These are phyloP conservation scores for Hecatera dysodea DNA, from an alignment of 2,888 invertebrate species.

Conservation along the genomic window DNA sequence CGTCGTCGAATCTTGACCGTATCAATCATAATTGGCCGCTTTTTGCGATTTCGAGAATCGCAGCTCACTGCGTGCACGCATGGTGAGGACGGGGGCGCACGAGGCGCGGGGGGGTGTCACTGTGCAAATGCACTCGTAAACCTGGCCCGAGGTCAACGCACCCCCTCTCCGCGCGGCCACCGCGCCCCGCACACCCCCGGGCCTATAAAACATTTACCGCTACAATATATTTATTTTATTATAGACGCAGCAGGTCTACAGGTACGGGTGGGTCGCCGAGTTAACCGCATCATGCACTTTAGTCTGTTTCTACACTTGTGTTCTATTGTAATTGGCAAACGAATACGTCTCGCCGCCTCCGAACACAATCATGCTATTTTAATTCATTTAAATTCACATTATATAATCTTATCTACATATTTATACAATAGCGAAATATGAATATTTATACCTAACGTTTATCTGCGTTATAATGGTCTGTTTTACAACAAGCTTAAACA, in stretches of 20 bases:
- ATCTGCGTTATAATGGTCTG: constrained; percentile 44
- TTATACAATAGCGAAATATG: constrained; percentile 38
- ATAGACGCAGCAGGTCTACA: constrained; percentile 68
- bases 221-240: constrained; percentile 82
- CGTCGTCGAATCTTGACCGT: constrained; percentile 76
- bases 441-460: constrained; percentile 51
- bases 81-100: constrained; percentile 63
- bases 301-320: constrained; percentile 52
- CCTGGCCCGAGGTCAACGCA: constrained; percentile 86
- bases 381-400: constrained; percentile 28
- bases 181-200: constrained; percentile 73
- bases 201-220: constrained; percentile 84
- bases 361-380: constrained; percentile 15
- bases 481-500: constrained; percentile 42
- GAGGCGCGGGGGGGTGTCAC: constrained; percentile 84
- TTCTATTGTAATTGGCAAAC: constrained; percentile 51
- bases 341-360: constrained; percentile 23
- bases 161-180: constrained; percentile 75
- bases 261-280: constrained; percentile 62
- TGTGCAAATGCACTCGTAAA: constrained; percentile 90
- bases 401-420: constrained; percentile 15
- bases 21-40: constrained; percentile 87
- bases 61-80: constrained; percentile 83
- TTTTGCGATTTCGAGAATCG: constrained; percentile 82
- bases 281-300: constrained; percentile 67